Conservation (phyloP, 2,888 invertebrate species). For the Acleris sparsana region DNA sequence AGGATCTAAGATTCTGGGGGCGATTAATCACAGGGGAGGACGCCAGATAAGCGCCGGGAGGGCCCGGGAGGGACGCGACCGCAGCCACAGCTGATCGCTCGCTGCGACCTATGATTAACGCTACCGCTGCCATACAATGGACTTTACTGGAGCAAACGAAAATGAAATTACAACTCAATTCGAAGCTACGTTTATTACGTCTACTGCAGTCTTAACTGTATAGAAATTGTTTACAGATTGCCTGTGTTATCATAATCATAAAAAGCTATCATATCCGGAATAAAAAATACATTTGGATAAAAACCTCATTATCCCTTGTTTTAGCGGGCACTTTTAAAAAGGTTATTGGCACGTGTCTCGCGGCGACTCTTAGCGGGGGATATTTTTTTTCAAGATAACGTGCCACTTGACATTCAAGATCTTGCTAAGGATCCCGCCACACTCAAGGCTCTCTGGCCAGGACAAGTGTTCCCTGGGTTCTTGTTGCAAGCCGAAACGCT, state of each 20-base stretch:
- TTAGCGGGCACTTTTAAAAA: constrained; percentile 13
- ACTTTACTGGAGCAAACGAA: constrained; percentile 32
- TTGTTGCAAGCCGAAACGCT: constrained; percentile 70
- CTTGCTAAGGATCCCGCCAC: constrained; percentile 49
- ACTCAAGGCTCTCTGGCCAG: constrained; percentile 67
- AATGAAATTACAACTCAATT: constrained; percentile 16
- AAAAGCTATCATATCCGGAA: background rate
- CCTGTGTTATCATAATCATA: background rate
- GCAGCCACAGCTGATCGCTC: constrained; percentile 55
- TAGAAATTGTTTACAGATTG: background rate
- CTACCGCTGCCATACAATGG: constrained; percentile 44
- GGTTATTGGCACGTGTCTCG: too few relatives aligned
- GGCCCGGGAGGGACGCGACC: constrained; percentile 42
- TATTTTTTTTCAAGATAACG: background rate
- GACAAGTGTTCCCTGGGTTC: constrained; percentile 70
- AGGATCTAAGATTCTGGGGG: constrained; percentile 63
- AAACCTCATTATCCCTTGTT: background rate
- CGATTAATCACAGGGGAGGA: constrained; percentile 72
- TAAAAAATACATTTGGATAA: too few relatives aligned
- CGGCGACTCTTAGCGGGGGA: too few relatives aligned
- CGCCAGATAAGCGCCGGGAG: constrained; percentile 60
- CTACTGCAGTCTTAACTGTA: background rate
- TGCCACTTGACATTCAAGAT: constrained; percentile 38
- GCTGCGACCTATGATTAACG: constrained; percentile 47
- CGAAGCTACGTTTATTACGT: background rate